phyloP scores from a whole-genome alignment of 2,797 vertebrate genomes.

The Craterocephalus amniculus region DNA sequence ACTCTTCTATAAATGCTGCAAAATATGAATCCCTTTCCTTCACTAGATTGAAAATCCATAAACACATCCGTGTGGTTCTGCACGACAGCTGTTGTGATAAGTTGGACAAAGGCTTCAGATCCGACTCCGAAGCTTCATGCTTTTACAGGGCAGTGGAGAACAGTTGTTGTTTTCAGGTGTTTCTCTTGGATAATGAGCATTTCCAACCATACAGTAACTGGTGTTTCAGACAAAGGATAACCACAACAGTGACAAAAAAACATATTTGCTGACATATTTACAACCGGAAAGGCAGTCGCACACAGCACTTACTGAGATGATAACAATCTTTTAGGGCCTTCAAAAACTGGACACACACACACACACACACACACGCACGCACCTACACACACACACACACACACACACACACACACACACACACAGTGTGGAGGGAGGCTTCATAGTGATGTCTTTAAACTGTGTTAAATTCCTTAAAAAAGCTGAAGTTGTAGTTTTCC shows the following conservation, averaged over 20 bases:
- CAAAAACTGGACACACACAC: conserved; percentile 26
- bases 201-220: conserved; percentile 46
- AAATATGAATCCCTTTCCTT: conserved; percentile 8
- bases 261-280: conserved; percentile 50
- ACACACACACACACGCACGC: no score
- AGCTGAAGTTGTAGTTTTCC: background rate
- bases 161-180: conserved; percentile 60
- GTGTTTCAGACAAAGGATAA: conserved; percentile 57
- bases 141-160: conserved; percentile 20
- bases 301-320: conserved; percentile 53
- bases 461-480: conserved; percentile 8
- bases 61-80: background rate
- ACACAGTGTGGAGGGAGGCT: conserved; percentile 21
- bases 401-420: background rate
- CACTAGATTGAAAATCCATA: background rate
- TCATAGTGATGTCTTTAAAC: conserved; percentile 27
- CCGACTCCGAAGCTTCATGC: conserved; percentile 34
- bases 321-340: conserved; percentile 46
- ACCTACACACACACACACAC: background rate
- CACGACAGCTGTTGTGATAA: conserved; percentile 1
- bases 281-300: conserved; percentile 39
- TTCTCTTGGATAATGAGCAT: conserved; percentile 57
- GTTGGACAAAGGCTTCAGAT: conserved; percentile 17
- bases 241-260: conserved; percentile 34
- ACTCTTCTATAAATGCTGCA: background rate